A percentile compares a stretch with the other conserved stretches of the same genome.
Conservation (phyloP, 2,888 invertebrate species). For the Fragum sueziense region DNA sequence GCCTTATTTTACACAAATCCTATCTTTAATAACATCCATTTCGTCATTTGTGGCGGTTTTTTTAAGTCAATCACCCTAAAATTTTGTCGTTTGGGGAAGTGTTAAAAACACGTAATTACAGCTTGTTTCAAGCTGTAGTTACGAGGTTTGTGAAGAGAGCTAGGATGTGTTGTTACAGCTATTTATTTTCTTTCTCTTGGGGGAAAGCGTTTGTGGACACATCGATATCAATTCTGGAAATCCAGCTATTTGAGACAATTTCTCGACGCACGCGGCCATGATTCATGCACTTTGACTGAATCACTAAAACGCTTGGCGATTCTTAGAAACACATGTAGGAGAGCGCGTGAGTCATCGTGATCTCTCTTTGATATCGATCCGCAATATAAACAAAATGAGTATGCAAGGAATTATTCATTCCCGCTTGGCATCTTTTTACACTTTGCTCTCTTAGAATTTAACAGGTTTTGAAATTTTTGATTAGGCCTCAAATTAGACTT, state of each 20-base stretch:
- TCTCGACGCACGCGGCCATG: slow-evolving; percentile 3
- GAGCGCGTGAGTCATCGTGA: slow-evolving; percentile 22
- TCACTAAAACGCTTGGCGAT: slow-evolving; percentile 8
- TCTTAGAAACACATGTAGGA: slow-evolving; percentile 19
- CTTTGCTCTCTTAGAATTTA: neutral
- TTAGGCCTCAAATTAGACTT: too few relatives aligned
- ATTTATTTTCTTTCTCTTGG: too few relatives aligned
- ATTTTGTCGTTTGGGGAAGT: too few relatives aligned
- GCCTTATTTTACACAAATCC: too few relatives aligned
- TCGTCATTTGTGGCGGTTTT: too few relatives aligned
- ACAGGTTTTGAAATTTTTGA: too few relatives aligned
- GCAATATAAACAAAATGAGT: slow-evolving; percentile 1
- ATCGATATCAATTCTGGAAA: neutral
- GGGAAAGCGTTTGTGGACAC: neutral
- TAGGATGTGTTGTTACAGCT: too few relatives aligned
- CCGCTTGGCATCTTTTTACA: neutral
- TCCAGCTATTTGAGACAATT: neutral
- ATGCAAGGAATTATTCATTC: neutral
- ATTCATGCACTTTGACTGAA: slow-evolving; percentile 24
- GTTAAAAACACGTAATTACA: too few relatives aligned
- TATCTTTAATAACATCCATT: too few relatives aligned
- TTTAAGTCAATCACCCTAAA: too few relatives aligned
- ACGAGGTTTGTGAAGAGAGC: too few relatives aligned
- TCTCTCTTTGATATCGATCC: slow-evolving; percentile 11
- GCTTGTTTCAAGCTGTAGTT: too few relatives aligned